Base-by-base conservation (phyloP, 2,797 vertebrate species). In the Hafferia zeledoni region DNA sequence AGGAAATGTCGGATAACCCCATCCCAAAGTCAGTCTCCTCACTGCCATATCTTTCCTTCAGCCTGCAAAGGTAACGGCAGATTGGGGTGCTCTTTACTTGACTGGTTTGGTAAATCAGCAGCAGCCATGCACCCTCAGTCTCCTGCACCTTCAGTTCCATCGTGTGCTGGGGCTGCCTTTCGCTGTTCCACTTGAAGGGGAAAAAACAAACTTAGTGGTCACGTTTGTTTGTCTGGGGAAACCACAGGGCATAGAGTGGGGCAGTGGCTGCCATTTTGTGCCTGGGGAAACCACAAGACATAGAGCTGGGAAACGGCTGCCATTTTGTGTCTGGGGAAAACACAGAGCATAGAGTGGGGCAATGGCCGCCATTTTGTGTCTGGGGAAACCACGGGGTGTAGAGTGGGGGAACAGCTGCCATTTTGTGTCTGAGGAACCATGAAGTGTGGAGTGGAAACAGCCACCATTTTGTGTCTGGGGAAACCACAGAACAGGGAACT, bases 181-280 rank as follows among this genome's bases (percentile, higher is more conserved):
- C 4, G 1, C 28, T 68, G 7, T 23, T 55, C 15, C 44, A 0
- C 3, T 1, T 7, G 4, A 20, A 80, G 24, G 18, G 85, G 31
- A 9, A 69, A 63, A 57, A 61, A 1, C 3, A 4, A 68, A 30
- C 17, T 68, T 69, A 31, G 11, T 2, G 30, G 13, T 41, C 18
- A 3, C 2, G 0, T 9, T 11, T 15, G 19, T 28, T 50, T 39
- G 37, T 60, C 59, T 60, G 59, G 17, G 35, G 12, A 39, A 30
- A 39, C 28, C 17, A 28, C 18, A 27, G 57, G 35, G 13, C 4
- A 7, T 6, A 20, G 9, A n/a, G 31, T 1, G 3, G 12, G 31
- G 13, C 9, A 9, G n/a, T 1, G 12, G 13, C 53, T 4, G 4
- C 31, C 53, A 55, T 55, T 55, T n/a, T 55, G 53, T 55, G 53